These are phyloP conservation scores for Temnothorax unifasciatus DNA, from an alignment of 2,888 invertebrate genomes.

Conservation along the genomic window DNA sequence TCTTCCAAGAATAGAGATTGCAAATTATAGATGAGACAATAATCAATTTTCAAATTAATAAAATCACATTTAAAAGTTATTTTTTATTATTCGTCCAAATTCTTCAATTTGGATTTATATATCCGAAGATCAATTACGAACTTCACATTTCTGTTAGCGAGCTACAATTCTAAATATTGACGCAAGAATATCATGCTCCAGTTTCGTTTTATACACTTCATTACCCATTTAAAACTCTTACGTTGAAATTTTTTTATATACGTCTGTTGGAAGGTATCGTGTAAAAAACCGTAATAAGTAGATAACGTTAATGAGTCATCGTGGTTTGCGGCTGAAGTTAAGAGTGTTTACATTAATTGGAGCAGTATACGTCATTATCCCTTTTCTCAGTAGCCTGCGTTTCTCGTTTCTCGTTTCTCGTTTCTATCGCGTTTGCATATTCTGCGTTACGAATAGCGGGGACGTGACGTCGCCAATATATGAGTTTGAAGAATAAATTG, in stretches of 20 bases:
- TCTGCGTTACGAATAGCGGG: slow-evolving; percentile 31
- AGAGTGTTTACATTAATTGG: slow-evolving; percentile 53
- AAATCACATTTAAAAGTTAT: neutral
- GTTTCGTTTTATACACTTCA: neutral
- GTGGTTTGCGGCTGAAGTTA: slow-evolving; percentile 30
- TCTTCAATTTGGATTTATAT: neutral
- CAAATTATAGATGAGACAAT: neutral
- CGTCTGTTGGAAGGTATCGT: neutral
- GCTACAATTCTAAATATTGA: neutral
- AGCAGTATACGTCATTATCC: slow-evolving; percentile 53
- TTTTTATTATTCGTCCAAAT: neutral
- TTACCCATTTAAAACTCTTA: slow-evolving; percentile 8
- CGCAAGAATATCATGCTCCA: neutral
- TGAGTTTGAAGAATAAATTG: slow-evolving; percentile 33
- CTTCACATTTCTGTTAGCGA: neutral
- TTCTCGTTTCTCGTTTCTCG: slow-evolving; percentile 29
- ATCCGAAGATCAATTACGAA: neutral
- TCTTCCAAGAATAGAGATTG: neutral
- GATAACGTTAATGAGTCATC: slow-evolving; percentile 38
- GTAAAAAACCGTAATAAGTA: neutral
- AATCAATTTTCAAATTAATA: neutral
- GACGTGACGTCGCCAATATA: slow-evolving; percentile 26
- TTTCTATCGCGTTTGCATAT: slow-evolving; percentile 6
- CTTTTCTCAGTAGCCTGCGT: slow-evolving; percentile 43
- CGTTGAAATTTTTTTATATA: neutral